Base-by-base conservation (phyloP, 2,888 invertebrate species). In the Aelia acuminata region DNA sequence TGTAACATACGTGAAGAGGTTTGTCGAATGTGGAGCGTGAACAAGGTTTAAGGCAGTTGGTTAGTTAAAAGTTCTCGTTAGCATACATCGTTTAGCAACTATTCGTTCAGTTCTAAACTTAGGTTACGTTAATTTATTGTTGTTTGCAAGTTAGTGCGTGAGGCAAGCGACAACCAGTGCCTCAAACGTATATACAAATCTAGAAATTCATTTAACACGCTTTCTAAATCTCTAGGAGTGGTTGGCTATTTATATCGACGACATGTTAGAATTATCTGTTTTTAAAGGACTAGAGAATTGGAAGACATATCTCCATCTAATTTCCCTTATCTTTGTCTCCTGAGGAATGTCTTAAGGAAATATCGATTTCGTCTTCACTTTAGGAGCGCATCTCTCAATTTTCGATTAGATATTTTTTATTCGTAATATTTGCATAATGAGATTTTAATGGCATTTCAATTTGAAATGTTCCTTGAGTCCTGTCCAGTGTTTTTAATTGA, bases 361-460 rank as follows among this genome's bases (percentile, higher is more conserved):
- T 70, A 70, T 70, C 31, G 18, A 35, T 70, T 35, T 4, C 13
- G 13, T 26, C 57, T 70, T 70, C 63, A 57, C 11, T 57, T 70
- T 70, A 70, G 63, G 35, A 70, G 31, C n/a, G n/a, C n/a, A 70
- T 70, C 15, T 63, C 63, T 63, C 31, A 57, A 57, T 57, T 57
- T 26, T 57, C n/a, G 26, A 57, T 57, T 57, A 63, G 31, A 5
- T 31, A 1, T 31, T 70, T 70, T 70, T 35, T 18, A 35, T 31
- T 70, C 63, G 18, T 26, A 13, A 26, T 70, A 70, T 70, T 70
- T 70, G 35, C 63, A 70, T 70, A 70, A 70, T 31, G 31, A 7
- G 63, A 35, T 13, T 70, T 35, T 70, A 35, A 70, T 70, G 63
- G 63, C 31, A 8, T 70, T 35, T 70, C 18, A 70, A 63, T 63